Evolutionary conservation across 2,113 vertebrate genomes (phyloP).

Genomic region (Hyaena hyaena): DNA sequence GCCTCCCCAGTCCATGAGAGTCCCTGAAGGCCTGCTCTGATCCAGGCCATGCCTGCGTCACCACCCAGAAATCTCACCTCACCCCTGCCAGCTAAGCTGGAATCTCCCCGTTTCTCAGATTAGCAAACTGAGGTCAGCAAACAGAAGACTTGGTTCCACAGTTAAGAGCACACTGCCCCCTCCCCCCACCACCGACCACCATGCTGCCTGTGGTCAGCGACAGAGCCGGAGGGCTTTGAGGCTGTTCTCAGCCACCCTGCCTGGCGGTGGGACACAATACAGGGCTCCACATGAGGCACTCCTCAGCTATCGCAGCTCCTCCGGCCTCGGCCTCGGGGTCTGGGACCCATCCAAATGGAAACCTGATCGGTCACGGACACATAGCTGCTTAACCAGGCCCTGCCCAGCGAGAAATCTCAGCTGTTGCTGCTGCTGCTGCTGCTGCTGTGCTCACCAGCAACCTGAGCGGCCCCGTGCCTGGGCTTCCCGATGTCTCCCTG

Average conservation of each 20-base stretch:
- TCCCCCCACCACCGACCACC: accelerated
- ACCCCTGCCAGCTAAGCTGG: neutral
- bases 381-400: neutral
- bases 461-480: neutral
- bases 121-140: neutral
- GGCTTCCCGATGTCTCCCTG: neutral
- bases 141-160: accelerated
- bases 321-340: neutral
- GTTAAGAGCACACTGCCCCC: accelerated
- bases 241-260: accelerated
- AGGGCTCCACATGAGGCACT: neutral
- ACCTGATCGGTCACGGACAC: neutral
- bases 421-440: accelerated
- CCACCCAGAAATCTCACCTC: too few species aligned
- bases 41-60: neutral
- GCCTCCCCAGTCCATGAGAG: neutral
- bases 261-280: accelerated
- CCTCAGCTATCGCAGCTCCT: neutral
- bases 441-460: neutral
- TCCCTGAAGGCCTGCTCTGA: neutral
- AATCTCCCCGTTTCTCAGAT: conserved; percentile 56
- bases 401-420: conserved; percentile 54
- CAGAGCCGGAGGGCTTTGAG: accelerated
- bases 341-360: conserved; percentile 24
- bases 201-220: accelerated